phyloP scores from a whole-genome alignment of 2,888 invertebrate species.

The Lampropteryx suffumata region DNA sequence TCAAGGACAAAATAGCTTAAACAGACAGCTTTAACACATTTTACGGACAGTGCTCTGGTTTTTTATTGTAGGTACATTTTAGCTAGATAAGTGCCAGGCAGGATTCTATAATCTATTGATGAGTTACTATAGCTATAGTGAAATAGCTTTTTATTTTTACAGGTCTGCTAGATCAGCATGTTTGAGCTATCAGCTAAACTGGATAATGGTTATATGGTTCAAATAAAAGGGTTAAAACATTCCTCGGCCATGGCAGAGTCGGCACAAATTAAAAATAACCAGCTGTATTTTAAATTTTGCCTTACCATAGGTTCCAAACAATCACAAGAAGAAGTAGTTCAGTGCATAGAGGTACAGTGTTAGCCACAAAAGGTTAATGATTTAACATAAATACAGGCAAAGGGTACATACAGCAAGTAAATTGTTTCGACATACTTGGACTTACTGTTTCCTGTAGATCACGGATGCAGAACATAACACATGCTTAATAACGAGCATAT shows the following conservation, averaged over 20 bases:
- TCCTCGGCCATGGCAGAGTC: slow-evolving; percentile 42
- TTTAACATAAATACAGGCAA: slow-evolving; percentile 68
- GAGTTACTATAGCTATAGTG: slow-evolving; percentile 21
- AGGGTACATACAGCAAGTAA: slow-evolving; percentile 58
- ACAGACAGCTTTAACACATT: background rate
- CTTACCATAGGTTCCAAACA: slow-evolving; percentile 55
- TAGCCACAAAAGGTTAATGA: slow-evolving; percentile 78
- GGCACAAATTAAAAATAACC: slow-evolving; percentile 42
- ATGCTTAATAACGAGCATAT: slow-evolving; percentile 74
- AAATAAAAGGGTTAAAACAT: slow-evolving; percentile 39
- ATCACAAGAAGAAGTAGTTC: slow-evolving; percentile 39
- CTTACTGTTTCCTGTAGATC: slow-evolving; percentile 90
- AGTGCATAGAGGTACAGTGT: slow-evolving; percentile 68
- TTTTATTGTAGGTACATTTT: slow-evolving; percentile 2
- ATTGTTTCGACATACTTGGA: slow-evolving; percentile 79
- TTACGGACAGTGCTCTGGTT: slow-evolving; percentile 12
- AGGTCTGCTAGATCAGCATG: slow-evolving; percentile 17
- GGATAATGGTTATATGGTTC: slow-evolving; percentile 22
- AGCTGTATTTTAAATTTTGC: slow-evolving; percentile 40
- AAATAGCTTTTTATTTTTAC: slow-evolving; percentile 26
- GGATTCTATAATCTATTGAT: slow-evolving; percentile 37
- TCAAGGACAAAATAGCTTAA: background rate
- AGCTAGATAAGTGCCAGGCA: slow-evolving; percentile 36
- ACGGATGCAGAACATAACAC: slow-evolving; percentile 82
- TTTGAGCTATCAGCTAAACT: slow-evolving; percentile 30